Base-by-base conservation (phyloP, 2,888 invertebrate genomes). In the Pteria penguin region DNA sequence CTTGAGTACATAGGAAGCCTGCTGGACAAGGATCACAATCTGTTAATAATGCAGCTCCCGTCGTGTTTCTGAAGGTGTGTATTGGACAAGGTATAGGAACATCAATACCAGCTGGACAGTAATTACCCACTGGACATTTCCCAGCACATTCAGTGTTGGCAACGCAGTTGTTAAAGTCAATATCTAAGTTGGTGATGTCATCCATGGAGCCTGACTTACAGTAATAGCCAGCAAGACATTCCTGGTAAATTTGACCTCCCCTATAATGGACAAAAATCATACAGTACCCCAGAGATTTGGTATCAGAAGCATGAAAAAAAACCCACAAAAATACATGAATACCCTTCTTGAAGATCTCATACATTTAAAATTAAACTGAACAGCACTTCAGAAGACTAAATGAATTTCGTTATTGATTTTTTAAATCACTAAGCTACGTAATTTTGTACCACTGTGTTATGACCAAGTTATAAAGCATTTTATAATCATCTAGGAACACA, bases 11-110 rank as follows among this genome's bases (percentile, higher is more conserved):
- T 69, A 87, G 81, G 69, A 74, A 88, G 29, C 91, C 91, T 14
- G 88, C 87, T n/a, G 90, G 90, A 80, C 91, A 91, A 1, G 82
- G 79, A 4, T 73, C 73, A 80, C 91, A 91, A 68, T 91, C 90
- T 18, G 82, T 71, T 22, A 84, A 76, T 33, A 82, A 79, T 24
- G 81, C 82, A 0, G 87, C 90, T 18, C 91, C 91, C 1, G 83
- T 80, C 5, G 75, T 82, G 31, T 82, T 79, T 22, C 89, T 79
- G 70, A 85, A 85, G 0, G 89, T 90, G 79, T 89, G 83, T 32
- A 87, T 86, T 4, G 90, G 90, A 79, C 91, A 91, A 0, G 89
- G 86, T 0, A 79, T 67, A 0, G 91, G 91, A 18, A 82, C 66
- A 4, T 73, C 29, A 1, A 85, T 86, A 11, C 89, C 90, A 27